A percentile compares a stretch with the other conserved stretches of the same genome.
These are phyloP conservation scores for Hycleus phaleratus DNA, from an alignment of 1,140 invertebrate species.

Conservation along the genomic window DNA sequence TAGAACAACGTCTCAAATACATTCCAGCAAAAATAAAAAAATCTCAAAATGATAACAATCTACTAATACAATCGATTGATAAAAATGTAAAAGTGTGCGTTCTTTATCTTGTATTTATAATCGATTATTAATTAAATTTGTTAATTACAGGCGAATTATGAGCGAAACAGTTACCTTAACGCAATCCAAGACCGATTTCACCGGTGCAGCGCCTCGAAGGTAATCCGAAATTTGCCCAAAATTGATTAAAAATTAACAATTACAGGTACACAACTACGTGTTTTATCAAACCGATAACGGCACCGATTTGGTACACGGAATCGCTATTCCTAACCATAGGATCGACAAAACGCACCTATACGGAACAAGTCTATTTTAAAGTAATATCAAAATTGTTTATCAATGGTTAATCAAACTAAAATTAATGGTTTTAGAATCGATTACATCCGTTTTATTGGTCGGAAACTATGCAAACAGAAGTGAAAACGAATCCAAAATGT, in stretches of 20 bases:
- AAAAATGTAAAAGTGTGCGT: constrained; percentile 17
- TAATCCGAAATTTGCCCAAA: not conserved
- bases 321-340: constrained; percentile 21
- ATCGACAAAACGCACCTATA: constrained; percentile 18
- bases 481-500: constrained; percentile 15
- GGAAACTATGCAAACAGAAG: constrained; percentile 23
- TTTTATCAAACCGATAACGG: constrained; percentile 18
- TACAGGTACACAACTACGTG: constrained; percentile 18
- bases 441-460: constrained; percentile 21
- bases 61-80: constrained; percentile 12
- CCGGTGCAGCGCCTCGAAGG: constrained; percentile 20
- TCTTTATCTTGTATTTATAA: not conserved
- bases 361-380: constrained; percentile 24
- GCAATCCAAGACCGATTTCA: constrained; percentile 16
- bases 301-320: constrained; percentile 25
- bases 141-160: constrained; percentile 13
- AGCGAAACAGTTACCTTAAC: constrained; percentile 6
- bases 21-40: constrained; percentile 17
- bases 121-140: not conserved
- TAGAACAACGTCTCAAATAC: constrained; percentile 18
- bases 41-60: not conserved
- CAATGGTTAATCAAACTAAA: not conserved
- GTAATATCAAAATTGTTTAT: constrained; percentile 7
- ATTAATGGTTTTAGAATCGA: constrained; percentile 15
- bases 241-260: too few relatives aligned